Base-by-base conservation (phyloP, 92 coral and sea anemone species). In the Epizoanthus stellaris region DNA sequence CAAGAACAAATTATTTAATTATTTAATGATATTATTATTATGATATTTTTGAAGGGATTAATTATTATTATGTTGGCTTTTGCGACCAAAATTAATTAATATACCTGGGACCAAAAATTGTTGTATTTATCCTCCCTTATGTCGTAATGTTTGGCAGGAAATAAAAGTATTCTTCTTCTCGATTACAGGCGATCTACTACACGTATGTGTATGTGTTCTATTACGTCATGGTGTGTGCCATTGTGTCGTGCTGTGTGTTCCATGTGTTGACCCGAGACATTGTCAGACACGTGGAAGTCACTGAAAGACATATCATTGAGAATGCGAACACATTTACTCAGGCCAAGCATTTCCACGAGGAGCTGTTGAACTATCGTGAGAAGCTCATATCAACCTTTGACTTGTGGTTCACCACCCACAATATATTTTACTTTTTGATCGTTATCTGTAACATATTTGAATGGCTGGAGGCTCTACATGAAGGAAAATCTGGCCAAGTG, bases 321-420 rank as follows among this genome's bases (percentile, higher is more conserved):
- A 64, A 70, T 14, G 86, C 88, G 0, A 54, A 20, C 30, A 62
- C 87, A 12, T 90, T 73, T 79, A 15, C 66, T 17, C 88, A 90
- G 21, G 93, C 93, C 0, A 86, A 85, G 67, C 67, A 70, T 2
- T 70, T 65, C 15, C 93, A 90, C 59, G 93, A 90, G 75, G 74
- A 90, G 52, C 74, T 90, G 8, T 54, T 90, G 19, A 68, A 62
- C 39, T 90, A 90, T 76, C 85, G 93, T 54, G 88, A 83, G 52
- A 82, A 76, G 16, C 62, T 90, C 53, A 86, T 90, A 39, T 64
- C 67, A 70, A 90, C 80, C n/a, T 81, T 90, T 45, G 85, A 86
- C 67, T 75, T 86, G 68, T 90, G 93, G 93, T 90, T 90, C 88
- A 90, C 90, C 6, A 76, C 87, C 8, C 93, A 90, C 75, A 90